Conservation (phyloP, 2,888 invertebrate genomes). For the Nowickia ferox region DNA sequence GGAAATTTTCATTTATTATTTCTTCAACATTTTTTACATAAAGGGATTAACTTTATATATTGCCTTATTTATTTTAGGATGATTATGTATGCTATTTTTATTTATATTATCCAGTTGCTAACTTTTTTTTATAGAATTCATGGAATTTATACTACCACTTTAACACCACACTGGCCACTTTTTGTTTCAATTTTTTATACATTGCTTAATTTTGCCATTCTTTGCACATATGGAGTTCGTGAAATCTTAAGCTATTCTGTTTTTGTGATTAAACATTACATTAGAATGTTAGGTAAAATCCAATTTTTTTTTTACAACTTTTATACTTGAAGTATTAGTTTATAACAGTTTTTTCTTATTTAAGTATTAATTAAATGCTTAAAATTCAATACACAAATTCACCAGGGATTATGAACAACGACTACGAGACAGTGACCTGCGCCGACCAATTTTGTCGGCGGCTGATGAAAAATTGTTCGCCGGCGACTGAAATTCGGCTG, state of each 20-base stretch:
- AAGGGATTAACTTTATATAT: neutral
- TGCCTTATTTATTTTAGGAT: neutral
- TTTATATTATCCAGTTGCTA: slow-evolving; percentile 48
- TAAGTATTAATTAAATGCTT: slow-evolving; percentile 65
- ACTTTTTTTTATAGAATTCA: slow-evolving; percentile 38
- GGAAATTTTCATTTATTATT: neutral
- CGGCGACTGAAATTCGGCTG: too few relatives aligned
- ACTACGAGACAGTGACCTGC: too few relatives aligned
- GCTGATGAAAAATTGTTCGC: too few relatives aligned
- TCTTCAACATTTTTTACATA: neutral
- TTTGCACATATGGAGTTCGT: slow-evolving; percentile 30
- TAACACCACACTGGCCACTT: slow-evolving; percentile 36
- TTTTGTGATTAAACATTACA: neutral
- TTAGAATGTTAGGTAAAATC: slow-evolving; percentile 2
- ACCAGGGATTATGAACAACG: slow-evolving; percentile 64
- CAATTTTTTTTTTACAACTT: neutral
- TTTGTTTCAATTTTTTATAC: slow-evolving; percentile 37
- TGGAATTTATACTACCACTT: slow-evolving; percentile 53
- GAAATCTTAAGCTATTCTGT: slow-evolving; percentile 20
- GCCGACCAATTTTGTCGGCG: too few relatives aligned
- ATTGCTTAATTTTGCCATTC: slow-evolving; percentile 63
- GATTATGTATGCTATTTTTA: slow-evolving; percentile 46
- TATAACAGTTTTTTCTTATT: slow-evolving; percentile 51
- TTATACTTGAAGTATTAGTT: slow-evolving; percentile 37
- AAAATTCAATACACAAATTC: slow-evolving; percentile 70